Conservation (phyloP, 2,888 invertebrate species). For the Agonum fuliginosum region DNA sequence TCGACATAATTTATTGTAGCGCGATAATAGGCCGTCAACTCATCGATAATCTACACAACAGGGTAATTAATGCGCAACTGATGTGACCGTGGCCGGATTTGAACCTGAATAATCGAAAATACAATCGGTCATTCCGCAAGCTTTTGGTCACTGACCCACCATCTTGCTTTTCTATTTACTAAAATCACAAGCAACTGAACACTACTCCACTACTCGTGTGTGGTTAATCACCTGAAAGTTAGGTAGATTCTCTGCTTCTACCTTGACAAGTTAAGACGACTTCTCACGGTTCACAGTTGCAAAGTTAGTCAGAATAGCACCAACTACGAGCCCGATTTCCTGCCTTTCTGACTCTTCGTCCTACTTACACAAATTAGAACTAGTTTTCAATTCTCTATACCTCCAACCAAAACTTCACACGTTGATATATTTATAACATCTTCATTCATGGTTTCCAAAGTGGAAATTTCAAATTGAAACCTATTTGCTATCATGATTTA, state of each 20-base stretch:
- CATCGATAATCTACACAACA: too few species aligned
- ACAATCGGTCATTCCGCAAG: too few species aligned
- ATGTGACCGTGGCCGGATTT: too few species aligned
- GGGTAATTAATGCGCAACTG: too few species aligned
- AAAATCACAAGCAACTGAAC: neutral
- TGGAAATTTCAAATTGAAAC: too few species aligned
- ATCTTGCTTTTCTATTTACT: too few species aligned
- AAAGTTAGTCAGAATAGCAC: neutral
- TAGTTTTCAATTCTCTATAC: conserved; percentile 33
- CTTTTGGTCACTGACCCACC: too few species aligned
- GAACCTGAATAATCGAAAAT: too few species aligned
- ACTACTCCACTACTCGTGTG: neutral
- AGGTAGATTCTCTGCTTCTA: neutral
- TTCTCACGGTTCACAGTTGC: neutral
- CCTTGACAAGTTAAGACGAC: neutral
- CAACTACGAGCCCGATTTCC: neutral
- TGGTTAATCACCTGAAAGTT: neutral
- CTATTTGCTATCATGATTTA: too few species aligned
- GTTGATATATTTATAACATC: neutral
- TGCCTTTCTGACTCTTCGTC: neutral
- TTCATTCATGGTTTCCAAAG: too few species aligned
- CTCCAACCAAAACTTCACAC: neutral
- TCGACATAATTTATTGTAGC: too few species aligned
- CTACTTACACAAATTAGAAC: conserved; percentile 31
- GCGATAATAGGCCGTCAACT: too few species aligned